Percentiles rank a stretch among this genome's conserved stretches.
phyloP scores from a whole-genome alignment of 1,140 invertebrate species.

The Scaptomyza hsui region DNA sequence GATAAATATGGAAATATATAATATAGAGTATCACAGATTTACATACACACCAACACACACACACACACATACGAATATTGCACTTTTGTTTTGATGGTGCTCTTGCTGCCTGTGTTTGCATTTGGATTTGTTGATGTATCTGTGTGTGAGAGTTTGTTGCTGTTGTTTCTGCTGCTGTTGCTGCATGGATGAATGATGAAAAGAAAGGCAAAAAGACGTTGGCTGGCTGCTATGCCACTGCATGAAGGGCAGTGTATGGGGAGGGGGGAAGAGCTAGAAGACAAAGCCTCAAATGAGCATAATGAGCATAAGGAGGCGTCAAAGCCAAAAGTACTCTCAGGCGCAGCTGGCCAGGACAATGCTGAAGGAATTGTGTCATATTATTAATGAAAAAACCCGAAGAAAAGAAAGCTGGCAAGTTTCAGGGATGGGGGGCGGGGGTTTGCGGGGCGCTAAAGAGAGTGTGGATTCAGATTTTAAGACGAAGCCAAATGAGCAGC shows the following conservation, averaged over 20 bases:
- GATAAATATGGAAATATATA: no score
- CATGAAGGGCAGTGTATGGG: background rate
- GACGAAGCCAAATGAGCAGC: slow-evolving; percentile 60
- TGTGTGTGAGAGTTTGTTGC: slow-evolving; percentile 22
- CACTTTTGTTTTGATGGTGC: slow-evolving; percentile 57
- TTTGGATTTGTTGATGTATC: slow-evolving; percentile 61
- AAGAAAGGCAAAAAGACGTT: slow-evolving; percentile 63
- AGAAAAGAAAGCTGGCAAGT: no score
- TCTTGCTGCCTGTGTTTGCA: slow-evolving; percentile 60
- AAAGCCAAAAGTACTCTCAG: slow-evolving; percentile 74
- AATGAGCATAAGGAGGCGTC: slow-evolving; percentile 76
- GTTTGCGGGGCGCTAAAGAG: background rate
- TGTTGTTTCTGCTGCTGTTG: slow-evolving; percentile 25
- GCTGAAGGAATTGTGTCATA: slow-evolving; percentile 76
- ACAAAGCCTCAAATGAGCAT: slow-evolving; percentile 79
- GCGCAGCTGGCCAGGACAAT: slow-evolving; percentile 68
- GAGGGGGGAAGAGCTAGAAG: slow-evolving; percentile 38
- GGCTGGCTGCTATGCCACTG: slow-evolving; percentile 17
- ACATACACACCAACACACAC: slow-evolving; percentile 6
- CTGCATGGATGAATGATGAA: slow-evolving; percentile 75
- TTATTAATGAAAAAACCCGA: slow-evolving; percentile 76
- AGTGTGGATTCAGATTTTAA: slow-evolving; percentile 28
- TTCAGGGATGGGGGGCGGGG: no score
- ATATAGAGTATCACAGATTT: background rate
- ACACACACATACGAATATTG: slow-evolving; percentile 29